Percentiles rank a stretch among this genome's conserved stretches.
Evolutionary conservation across 1,140 invertebrate species (phyloP).

Genomic region (Alviniconcha marisindica): DNA sequence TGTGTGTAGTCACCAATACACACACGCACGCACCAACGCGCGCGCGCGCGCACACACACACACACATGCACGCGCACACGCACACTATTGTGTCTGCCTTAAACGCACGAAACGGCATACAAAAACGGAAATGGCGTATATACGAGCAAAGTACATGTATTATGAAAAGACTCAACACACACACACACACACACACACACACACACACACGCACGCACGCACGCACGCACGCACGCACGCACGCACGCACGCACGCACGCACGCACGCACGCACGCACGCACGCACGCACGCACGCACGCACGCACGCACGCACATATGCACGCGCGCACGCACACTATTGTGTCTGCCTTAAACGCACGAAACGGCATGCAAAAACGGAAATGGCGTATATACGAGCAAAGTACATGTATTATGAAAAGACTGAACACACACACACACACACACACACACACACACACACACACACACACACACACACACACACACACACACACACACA

Average conservation of each 20-base stretch:
- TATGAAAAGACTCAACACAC: neutral
- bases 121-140: too few species aligned
- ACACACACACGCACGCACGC: neutral
- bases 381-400: neutral
- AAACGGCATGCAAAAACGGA: neutral
- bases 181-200: neutral
- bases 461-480: neutral
- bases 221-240: neutral
- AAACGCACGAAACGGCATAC: too few species aligned
- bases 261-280: neutral
- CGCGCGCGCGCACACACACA: too few species aligned
- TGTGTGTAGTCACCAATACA: too few species aligned
- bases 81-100: too few species aligned
- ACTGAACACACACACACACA: neutral
- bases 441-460: neutral
- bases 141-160: neutral
- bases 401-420: too few species aligned
- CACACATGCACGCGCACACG: too few species aligned
- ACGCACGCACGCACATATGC: slow-evolving; percentile 13
- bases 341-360: neutral
- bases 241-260: neutral
- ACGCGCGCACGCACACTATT: slow-evolving; percentile 13
- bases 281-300: slow-evolving; percentile 17
- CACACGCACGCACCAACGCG: too few species aligned
- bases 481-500: neutral